These are phyloP conservation scores for Anodontia alba DNA, from an alignment of 2,888 invertebrate species.

Conservation along the genomic window DNA sequence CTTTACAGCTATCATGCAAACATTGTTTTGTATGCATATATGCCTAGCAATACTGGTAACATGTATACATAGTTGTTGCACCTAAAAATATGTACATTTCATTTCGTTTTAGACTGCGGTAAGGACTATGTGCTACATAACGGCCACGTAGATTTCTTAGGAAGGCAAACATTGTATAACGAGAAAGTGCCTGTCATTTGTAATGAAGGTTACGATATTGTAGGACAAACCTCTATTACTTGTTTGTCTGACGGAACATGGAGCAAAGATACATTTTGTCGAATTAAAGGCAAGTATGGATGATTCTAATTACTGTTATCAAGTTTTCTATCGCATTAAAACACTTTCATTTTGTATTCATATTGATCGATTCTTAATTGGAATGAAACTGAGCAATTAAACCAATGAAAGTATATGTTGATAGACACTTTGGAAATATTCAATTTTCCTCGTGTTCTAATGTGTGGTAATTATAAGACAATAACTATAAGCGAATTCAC, in stretches of 20 bases:
- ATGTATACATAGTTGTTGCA: too few relatives aligned
- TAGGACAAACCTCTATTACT: background rate
- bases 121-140: background rate
- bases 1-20: too few relatives aligned
- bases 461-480: too few relatives aligned
- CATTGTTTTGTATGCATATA: too few relatives aligned
- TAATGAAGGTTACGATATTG: background rate
- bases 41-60: too few relatives aligned
- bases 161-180: background rate
- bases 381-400: too few relatives aligned
- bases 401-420: too few relatives aligned
- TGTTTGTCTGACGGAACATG: background rate
- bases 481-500: too few relatives aligned
- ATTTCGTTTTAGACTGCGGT: background rate
- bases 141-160: background rate
- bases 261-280: background rate
- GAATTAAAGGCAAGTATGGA: background rate
- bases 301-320: background rate
- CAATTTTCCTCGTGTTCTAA: too few relatives aligned
- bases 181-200: background rate
- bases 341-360: background rate
- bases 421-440: too few relatives aligned
- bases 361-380: background rate
- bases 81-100: too few relatives aligned
- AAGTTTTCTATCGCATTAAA: background rate